Conservation (phyloP, 2,888 invertebrate species). For the Pseudolycoriella hygida region DNA sequence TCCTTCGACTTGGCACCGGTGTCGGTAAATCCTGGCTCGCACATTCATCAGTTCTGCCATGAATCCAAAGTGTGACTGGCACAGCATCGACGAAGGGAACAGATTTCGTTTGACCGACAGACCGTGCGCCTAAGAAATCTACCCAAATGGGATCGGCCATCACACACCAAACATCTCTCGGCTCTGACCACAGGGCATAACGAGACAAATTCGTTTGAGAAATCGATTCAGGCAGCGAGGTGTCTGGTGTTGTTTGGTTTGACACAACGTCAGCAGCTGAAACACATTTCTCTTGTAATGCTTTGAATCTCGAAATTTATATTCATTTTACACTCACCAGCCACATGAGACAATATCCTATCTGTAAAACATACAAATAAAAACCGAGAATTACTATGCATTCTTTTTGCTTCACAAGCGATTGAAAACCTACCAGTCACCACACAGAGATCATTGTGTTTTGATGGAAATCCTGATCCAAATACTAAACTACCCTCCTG, state of each 20-base stretch:
- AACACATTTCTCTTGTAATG: no score
- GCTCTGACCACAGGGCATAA: slow-evolving; percentile 60
- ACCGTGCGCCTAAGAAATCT: slow-evolving; percentile 73
- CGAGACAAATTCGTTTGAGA: slow-evolving; percentile 17
- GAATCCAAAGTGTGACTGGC: slow-evolving; percentile 73
- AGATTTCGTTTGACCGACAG: slow-evolving; percentile 50
- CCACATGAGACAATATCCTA: slow-evolving; percentile 61
- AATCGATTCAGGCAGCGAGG: slow-evolving; percentile 5
- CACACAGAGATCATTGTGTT: slow-evolving; percentile 49
- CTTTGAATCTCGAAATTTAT: no score
- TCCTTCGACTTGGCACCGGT: no score
- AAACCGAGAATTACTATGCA: no score
- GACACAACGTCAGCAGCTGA: slow-evolving; percentile 9
- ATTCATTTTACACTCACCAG: no score
- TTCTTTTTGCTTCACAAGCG: no score
- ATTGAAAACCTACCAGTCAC: slow-evolving; percentile 34
- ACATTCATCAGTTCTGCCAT: slow-evolving; percentile 20
- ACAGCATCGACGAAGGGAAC: slow-evolving; percentile 73
- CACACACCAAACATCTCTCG: slow-evolving; percentile 77
- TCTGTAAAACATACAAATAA: slow-evolving; percentile 18
- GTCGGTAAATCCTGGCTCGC: no score
- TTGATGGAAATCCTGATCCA: slow-evolving; percentile 60
- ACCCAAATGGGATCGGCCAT: slow-evolving; percentile 83
- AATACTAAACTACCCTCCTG: slow-evolving; percentile 58
- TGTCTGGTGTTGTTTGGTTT: slow-evolving; percentile 3